Conservation (phyloP, 2,888 invertebrate species). For the Sialis lutaria region DNA sequence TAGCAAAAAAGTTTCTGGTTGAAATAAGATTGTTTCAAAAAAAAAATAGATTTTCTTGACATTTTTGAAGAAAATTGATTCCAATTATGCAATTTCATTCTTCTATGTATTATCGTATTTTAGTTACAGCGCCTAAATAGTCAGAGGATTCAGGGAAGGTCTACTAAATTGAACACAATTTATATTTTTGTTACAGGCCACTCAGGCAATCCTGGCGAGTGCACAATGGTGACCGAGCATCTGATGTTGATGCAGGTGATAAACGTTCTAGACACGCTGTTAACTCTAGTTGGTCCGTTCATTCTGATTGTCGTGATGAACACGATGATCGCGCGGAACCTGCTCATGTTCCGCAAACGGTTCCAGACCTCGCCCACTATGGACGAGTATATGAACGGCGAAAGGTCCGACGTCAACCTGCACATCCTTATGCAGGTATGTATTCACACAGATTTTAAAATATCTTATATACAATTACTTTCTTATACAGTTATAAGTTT, state of each 20-base stretch:
- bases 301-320: constrained; percentile 43
- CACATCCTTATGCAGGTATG: constrained; percentile 26
- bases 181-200: no score
- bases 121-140: no score
- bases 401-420: constrained; percentile 25
- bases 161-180: no score
- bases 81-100: no score
- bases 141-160: no score
- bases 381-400: constrained; percentile 19
- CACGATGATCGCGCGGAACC: constrained; percentile 36
- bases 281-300: constrained; percentile 41
- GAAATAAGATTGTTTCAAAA: no score
- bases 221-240: constrained; percentile 32
- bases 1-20: no score
- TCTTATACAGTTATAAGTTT: no score
- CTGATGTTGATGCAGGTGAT: constrained; percentile 32
- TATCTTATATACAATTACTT: no score
- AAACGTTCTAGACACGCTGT: constrained; percentile 39
- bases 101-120: no score
- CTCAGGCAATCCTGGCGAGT: constrained; percentile 15
- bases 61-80: no score
- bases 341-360: constrained; percentile 27
- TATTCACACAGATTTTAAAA: background rate
- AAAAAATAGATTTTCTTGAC: no score
- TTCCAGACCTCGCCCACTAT: constrained; percentile 20